A percentile compares a stretch with the other conserved stretches of the same genome.
phyloP scores from a whole-genome alignment of 2,797 vertebrate genomes.

The Simalia tracyae region DNA sequence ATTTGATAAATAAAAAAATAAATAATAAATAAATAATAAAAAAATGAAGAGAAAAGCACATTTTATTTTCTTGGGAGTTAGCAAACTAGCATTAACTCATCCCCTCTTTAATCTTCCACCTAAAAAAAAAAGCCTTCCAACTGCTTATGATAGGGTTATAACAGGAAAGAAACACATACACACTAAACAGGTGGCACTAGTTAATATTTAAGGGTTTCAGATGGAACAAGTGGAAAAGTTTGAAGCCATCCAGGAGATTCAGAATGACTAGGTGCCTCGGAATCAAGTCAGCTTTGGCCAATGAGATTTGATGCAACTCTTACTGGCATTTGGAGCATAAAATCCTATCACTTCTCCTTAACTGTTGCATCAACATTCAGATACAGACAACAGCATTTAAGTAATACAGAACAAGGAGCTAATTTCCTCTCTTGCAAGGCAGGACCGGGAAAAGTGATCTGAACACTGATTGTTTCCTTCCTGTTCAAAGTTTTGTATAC shows the following conservation, averaged over 20 bases:
- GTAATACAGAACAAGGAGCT: constrained; percentile 31
- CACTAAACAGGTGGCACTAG: constrained; percentile 38
- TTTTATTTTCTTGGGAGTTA: neutral
- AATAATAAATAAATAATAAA: too few relatives aligned
- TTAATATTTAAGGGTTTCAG: constrained; percentile 57
- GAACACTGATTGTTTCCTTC: constrained; percentile 23
- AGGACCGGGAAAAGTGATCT: constrained; percentile 11
- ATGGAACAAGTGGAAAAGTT: constrained; percentile 13
- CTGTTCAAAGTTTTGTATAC: constrained; percentile 2
- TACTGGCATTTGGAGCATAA: constrained; percentile 70
- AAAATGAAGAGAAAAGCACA: neutral
- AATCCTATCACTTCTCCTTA: constrained; percentile 69
- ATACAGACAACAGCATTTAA: constrained; percentile 59
- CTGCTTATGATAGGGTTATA: constrained; percentile 1
- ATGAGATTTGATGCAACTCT: constrained; percentile 62
- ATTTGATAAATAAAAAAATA: too few relatives aligned
- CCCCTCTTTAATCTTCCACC: neutral
- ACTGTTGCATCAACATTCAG: constrained; percentile 63
- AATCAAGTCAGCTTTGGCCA: constrained; percentile 56
- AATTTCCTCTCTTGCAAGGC: constrained; percentile 34
- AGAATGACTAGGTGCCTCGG: constrained; percentile 49
- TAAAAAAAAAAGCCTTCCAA: constrained; percentile 24
- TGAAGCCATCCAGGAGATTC: constrained; percentile 30
- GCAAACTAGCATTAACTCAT: neutral
- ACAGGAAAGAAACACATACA: neutral